Base-by-base conservation (phyloP, 2,113 vertebrate genomes). In the Vicugna pacos region DNA sequence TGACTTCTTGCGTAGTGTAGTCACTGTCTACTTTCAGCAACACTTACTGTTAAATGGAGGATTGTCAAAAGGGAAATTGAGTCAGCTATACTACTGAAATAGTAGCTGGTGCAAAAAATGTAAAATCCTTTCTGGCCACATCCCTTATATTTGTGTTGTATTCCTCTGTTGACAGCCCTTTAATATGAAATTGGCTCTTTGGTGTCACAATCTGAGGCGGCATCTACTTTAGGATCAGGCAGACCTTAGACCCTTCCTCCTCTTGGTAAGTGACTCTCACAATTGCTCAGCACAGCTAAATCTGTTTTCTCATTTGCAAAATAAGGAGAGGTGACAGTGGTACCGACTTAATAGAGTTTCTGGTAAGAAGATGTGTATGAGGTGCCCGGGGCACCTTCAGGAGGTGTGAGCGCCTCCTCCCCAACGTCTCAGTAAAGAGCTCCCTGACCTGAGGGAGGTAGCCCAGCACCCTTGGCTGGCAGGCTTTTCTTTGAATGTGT, bases 261-360 rank as follows among this genome's bases (percentile, higher is more conserved):
- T 94, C 15, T 28, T 22, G 50, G 48, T 58, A 30, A 73, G 67
- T 8, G 54, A 81, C 28, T 35, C 62, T 88, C 30, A 35, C 17
- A n/a, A 7, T 56, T 52, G 16, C 30, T 87, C 52, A 48, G 48
- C 67, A 67, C 6, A 80, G 56, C 48, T 10, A n/a, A 73, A 42
- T 84, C 83, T 76, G 67, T 81, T n/a, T 81, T 50, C 50, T 85
- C 52, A 46, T 86, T 52, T 94, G 62, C 38, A 81, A 42, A 95
- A 77, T 50, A 65, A 87, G 38, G 38, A 48, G 17, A 19, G 16
- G 7, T 72, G 52, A 38, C 22, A n/a, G 42, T 52, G 50, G 5
- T 19, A 46, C 35, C 26, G n/a, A 15, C 32, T 28, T 83, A 5
- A 19, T 6, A 52, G 72, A 38, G 42, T 58, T 94, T 92, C 24